Base-by-base conservation (phyloP, 2,113 vertebrate genomes). In the Bujurquina vittata region DNA sequence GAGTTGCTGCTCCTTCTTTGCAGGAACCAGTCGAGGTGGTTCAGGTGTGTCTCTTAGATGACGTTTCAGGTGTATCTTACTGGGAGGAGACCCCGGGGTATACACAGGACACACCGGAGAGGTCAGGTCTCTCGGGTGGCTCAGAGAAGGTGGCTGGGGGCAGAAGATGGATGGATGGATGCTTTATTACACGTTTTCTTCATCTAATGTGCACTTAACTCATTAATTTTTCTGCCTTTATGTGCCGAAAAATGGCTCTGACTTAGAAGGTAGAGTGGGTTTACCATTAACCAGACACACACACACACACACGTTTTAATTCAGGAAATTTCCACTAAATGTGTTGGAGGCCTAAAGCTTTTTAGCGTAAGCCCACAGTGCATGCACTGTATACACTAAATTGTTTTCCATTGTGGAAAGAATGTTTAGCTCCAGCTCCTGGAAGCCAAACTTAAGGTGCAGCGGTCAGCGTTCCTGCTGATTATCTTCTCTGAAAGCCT, bases 391-490 rank as follows among this genome's bases (percentile, higher is more conserved):
- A 54, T 54, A 54, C 46, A 54, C 10, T 72, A 31, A 43, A 31
- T 72, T 72, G 67, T 54, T 72, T 72, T 54, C 67, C 67, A 2
- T 6, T 23, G 14, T 79, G 75, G 52, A 78, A 81, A 60, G 40
- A 84, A 75, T 58, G 46, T 75, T 65, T 9, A 40, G 84, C 61
- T 67, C 4, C 12, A 62, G 52, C 29, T 33, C 1, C 72, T 58
- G 26, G 3, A 18, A 74, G 62, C 40, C 18, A 59, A 82, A 10
- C 49, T 59, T 58, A 29, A 22, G 57, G 74, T 59, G 22, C n/a
- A n/a, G n/a, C 49, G 23, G 81, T 76, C 83, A 57, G 82, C 85
- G 87, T 77, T 80, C 73, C 62, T 4, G 22, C 52, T 76, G 73
- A 67, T 89, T 84, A 59, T 85, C 80, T 49, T 63, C 75, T 80